These are phyloP conservation scores for Chymomyza fuscimana DNA, from an alignment of 2,888 invertebrate species.

Conservation along the genomic window DNA sequence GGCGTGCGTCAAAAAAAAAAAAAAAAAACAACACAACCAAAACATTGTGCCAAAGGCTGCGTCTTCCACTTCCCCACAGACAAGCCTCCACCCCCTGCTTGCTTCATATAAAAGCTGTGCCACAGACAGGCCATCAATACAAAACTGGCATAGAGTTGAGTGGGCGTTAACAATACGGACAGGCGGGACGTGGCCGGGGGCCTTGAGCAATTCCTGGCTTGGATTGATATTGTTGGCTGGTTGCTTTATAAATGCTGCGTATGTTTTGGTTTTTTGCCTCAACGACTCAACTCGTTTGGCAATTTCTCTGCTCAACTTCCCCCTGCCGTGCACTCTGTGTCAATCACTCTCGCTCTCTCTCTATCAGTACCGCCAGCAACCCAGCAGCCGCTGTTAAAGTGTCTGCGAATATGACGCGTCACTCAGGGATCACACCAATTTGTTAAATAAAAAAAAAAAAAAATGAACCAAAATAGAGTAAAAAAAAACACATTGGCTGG, in stretches of 20 bases:
- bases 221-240: conserved; percentile 46
- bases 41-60: conserved; percentile 69
- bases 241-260: conserved; percentile 72
- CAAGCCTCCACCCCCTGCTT: conserved; percentile 13
- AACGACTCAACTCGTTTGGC: conserved; percentile 73
- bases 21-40: conserved; percentile 50
- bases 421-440: conserved; percentile 75
- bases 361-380: conserved; percentile 51
- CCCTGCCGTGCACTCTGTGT: neutral
- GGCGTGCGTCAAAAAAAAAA: conserved; percentile 26
- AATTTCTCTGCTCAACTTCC: conserved; percentile 64
- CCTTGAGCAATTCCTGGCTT: neutral
- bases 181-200: neutral
- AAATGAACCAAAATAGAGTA: conserved; percentile 5
- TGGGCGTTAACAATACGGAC: conserved; percentile 70
- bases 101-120: conserved; percentile 76
- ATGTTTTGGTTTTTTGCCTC: conserved; percentile 73
- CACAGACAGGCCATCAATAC: conserved; percentile 74
- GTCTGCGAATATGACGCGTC: conserved; percentile 72
- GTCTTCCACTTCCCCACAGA: conserved; percentile 42
- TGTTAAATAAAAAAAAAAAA: conserved; percentile 61
- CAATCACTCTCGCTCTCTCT: conserved; percentile 34
- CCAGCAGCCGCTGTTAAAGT: conserved; percentile 58
- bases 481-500: conserved; percentile 7
- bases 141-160: conserved; percentile 73